Conservation (phyloP, 2,113 vertebrate genomes). For the Neotragus pygmaeus region DNA sequence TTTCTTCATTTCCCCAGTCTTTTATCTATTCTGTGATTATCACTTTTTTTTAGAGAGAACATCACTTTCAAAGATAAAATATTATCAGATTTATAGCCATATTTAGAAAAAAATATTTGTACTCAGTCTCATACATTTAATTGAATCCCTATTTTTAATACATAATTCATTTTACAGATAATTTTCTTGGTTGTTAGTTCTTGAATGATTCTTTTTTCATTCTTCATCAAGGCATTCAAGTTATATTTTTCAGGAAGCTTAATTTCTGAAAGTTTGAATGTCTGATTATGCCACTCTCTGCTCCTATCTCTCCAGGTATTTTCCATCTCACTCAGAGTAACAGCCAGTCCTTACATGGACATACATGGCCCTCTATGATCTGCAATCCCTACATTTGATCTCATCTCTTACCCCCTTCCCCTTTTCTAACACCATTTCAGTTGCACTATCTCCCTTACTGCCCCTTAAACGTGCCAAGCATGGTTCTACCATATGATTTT, state of each 20-base stretch:
- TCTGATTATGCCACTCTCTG: neutral
- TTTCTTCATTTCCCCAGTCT: neutral
- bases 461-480: neutral
- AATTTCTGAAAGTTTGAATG: neutral
- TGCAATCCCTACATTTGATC: neutral
- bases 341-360: neutral
- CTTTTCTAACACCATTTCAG: neutral
- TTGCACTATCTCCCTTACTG: neutral
- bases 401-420: neutral
- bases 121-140: neutral
- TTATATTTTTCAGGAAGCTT: neutral
- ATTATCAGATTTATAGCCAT: neutral
- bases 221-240: neutral
- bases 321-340: neutral
- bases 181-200: neutral
- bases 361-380: neutral
- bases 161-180: neutral
- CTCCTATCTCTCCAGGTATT: neutral
- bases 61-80: neutral
- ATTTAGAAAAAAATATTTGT: constrained; percentile 1
- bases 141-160: neutral
- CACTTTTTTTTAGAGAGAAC: neutral
- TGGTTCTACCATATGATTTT: neutral
- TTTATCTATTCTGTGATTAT: neutral
- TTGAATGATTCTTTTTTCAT: neutral